phyloP scores from a whole-genome alignment of 2,797 vertebrate genomes.

The Eurystomus glaucurus region DNA sequence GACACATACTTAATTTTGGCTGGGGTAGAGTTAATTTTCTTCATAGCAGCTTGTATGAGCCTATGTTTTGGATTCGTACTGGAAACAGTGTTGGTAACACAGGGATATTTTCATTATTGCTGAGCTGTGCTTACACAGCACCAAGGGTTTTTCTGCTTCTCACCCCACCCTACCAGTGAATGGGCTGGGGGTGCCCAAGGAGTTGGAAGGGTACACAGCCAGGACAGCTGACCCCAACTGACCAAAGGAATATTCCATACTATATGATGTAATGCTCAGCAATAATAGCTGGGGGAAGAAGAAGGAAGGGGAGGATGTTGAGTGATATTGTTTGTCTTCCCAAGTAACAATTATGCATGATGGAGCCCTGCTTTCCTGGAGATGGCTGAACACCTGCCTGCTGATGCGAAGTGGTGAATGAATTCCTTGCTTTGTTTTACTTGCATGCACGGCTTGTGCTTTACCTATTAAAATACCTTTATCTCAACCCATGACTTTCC shows the following conservation, averaged over 20 bases:
- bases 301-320: neutral
- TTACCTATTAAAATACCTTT: neutral
- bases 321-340: neutral
- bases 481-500: neutral
- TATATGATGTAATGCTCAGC: neutral
- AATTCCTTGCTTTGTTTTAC: neutral
- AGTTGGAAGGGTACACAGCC: neutral
- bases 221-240: neutral
- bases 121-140: neutral
- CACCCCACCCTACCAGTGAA: accelerated
- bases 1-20: neutral
- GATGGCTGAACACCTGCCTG: neutral
- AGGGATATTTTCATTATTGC: neutral
- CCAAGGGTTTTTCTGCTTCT: neutral
- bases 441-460: accelerated
- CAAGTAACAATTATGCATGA: accelerated
- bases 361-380: neutral
- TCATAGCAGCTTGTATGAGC: accelerated
- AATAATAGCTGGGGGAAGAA: neutral
- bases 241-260: neutral
- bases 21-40: neutral
- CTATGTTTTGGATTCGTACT: neutral
- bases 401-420: neutral
- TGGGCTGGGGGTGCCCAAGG: neutral
- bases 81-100: neutral